Conservation (phyloP, 2,888 invertebrate species). For the Mechanitis messenoides region DNA sequence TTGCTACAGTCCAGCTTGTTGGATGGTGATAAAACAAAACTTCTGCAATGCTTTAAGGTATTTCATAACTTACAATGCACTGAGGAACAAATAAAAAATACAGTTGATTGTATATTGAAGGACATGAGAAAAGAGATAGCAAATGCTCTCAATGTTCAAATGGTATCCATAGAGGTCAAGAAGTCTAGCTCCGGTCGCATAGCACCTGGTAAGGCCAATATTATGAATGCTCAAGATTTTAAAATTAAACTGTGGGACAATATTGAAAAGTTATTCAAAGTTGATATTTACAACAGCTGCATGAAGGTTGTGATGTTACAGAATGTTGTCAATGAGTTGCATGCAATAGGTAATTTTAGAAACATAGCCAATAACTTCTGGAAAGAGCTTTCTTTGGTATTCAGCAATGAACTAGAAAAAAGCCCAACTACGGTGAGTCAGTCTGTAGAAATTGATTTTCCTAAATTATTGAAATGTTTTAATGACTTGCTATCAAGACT, state of each 20-base stretch:
- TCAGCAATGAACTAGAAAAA: slow-evolving; percentile 72
- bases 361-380: slow-evolving; percentile 77
- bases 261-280: slow-evolving; percentile 89
- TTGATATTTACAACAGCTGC: slow-evolving; percentile 83
- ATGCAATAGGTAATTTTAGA: slow-evolving; percentile 70
- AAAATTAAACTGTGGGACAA: slow-evolving; percentile 88
- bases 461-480: slow-evolving; percentile 88
- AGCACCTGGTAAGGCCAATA: slow-evolving; percentile 71
- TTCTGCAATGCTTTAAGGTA: slow-evolving; percentile 78
- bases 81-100: slow-evolving; percentile 70
- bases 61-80: slow-evolving; percentile 69
- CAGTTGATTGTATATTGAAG: slow-evolving; percentile 70
- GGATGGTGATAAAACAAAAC: slow-evolving; percentile 81
- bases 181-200: slow-evolving; percentile 60
- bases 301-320: slow-evolving; percentile 80
- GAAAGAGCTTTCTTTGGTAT: slow-evolving; percentile 67
- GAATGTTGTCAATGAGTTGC: slow-evolving; percentile 67
- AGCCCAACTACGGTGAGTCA: slow-evolving; percentile 81
- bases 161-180: slow-evolving; percentile 63
- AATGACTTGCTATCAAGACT: slow-evolving; percentile 84
- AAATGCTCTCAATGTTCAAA: slow-evolving; percentile 70
- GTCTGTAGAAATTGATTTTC: slow-evolving; percentile 91
- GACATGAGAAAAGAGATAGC: slow-evolving; percentile 72
- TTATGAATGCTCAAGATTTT: slow-evolving; percentile 73
- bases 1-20: slow-evolving; percentile 88